Evolutionary conservation across 2,797 vertebrate species (phyloP).

Genomic region (Xenopus petersii): DNA sequence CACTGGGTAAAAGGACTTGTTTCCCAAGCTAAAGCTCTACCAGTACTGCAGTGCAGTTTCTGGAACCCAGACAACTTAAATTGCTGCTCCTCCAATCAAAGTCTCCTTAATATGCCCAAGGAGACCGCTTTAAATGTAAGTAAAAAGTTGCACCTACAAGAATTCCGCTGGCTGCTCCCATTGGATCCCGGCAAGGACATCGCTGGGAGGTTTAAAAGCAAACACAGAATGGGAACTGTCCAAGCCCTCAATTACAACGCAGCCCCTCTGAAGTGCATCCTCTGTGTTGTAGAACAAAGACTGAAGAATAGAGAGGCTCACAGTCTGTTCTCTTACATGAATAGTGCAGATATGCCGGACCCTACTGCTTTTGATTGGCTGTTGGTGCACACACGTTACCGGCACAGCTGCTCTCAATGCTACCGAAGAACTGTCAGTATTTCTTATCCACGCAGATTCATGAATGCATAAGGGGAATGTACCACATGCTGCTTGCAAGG

Average conservation of each 20-base stretch:
- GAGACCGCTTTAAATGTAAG: conserved; percentile 51
- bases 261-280: conserved; percentile 66
- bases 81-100: conserved; percentile 1
- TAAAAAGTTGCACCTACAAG: conserved; percentile 72
- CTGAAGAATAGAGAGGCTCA: conserved; percentile 42
- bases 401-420: conserved; percentile 57
- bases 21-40: conserved; percentile 46
- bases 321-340: conserved; percentile 55
- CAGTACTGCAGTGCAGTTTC: conserved; percentile 49
- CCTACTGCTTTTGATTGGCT: conserved; percentile 56
- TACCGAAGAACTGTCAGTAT: conserved; percentile 61
- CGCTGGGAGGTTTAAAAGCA: conserved; percentile 60
- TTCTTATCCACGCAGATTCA: conserved; percentile 67
- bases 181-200: conserved; percentile 79
- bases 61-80: conserved; percentile 43
- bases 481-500: conserved; percentile 71
- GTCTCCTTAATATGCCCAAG: conserved; percentile 10
- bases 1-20: conserved; percentile 8
- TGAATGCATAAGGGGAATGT: conserved; percentile 66
- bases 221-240: conserved; percentile 59
- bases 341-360: conserved; percentile 32
- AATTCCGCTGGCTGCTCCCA: conserved; percentile 73
- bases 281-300: conserved; percentile 62
- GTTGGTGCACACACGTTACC: conserved; percentile 51
- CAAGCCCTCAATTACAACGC: conserved; percentile 64